Conservation (phyloP, 2,113 vertebrate species). For the Ceyx cyanopectus region DNA sequence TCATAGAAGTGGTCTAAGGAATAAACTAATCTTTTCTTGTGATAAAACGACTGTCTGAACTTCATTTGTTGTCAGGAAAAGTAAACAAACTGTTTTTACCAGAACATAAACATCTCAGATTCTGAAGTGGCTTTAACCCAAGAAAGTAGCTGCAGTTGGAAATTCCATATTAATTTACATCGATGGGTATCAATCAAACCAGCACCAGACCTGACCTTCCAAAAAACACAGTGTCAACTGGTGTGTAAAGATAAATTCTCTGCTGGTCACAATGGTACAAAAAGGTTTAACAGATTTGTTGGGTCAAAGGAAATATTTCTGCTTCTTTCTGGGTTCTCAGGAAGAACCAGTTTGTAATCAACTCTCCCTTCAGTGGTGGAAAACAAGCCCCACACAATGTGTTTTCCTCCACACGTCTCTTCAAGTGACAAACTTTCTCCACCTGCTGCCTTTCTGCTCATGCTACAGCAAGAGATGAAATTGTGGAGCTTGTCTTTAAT, state of each 20-base stretch:
- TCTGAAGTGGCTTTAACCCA: background rate
- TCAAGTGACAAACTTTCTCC: background rate
- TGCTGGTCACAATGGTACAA: fast-evolving
- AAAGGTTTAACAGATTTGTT: too few relatives aligned
- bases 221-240: background rate
- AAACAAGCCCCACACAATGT: fast-evolving
- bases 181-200: background rate
- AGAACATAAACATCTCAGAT: background rate
- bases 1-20: background rate
- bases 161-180: background rate
- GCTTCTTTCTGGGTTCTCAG: background rate
- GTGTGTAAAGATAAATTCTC: background rate
- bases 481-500: conserved; percentile 3
- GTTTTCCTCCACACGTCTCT: background rate
- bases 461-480: background rate
- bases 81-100: background rate
- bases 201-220: background rate
- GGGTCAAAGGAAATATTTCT: background rate
- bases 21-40: background rate
- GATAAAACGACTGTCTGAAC: background rate
- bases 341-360: background rate
- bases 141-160: background rate
- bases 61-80: background rate
- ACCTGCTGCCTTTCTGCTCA: background rate
- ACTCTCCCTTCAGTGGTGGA: fast-evolving